Percentiles rank a stretch among this genome's conserved stretches.
Evolutionary conservation across 92 coral and sea anemone species (phyloP).

Genomic region (Anthopleura xanthogrammica): DNA sequence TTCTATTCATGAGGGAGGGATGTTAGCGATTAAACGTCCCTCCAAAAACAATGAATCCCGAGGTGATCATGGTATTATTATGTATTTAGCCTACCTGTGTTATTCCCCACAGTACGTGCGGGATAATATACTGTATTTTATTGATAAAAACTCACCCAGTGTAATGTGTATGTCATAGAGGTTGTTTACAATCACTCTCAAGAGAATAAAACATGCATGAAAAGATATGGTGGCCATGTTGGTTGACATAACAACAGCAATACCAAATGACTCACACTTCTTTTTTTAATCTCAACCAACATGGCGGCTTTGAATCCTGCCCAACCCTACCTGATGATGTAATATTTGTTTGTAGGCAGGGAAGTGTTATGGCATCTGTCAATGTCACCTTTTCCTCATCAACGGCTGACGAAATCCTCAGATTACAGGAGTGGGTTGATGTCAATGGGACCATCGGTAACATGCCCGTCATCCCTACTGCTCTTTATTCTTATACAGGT

Average conservation of each 20-base stretch:
- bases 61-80: too few species aligned
- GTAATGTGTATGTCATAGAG: too few species aligned
- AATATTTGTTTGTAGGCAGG: constrained; percentile 28
- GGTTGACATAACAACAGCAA: too few species aligned
- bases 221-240: too few species aligned
- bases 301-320: background rate
- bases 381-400: constrained; percentile 16
- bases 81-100: background rate
- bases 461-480: constrained; percentile 9
- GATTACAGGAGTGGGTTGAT: constrained; percentile 40
- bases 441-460: constrained; percentile 17
- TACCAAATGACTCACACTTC: too few species aligned
- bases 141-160: too few species aligned
- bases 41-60: too few species aligned
- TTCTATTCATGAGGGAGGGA: too few species aligned
- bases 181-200: too few species aligned
- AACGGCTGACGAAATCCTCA: constrained; percentile 22
- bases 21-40: too few species aligned
- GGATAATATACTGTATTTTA: too few species aligned
- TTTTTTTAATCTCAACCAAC: background rate
- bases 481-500: constrained; percentile 38
- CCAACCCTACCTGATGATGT: background rate
- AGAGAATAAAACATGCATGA: too few species aligned
- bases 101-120: background rate
- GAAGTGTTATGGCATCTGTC: constrained; percentile 53